phyloP scores from a whole-genome alignment of 2,113 vertebrate species.

The Noturus placidus region DNA sequence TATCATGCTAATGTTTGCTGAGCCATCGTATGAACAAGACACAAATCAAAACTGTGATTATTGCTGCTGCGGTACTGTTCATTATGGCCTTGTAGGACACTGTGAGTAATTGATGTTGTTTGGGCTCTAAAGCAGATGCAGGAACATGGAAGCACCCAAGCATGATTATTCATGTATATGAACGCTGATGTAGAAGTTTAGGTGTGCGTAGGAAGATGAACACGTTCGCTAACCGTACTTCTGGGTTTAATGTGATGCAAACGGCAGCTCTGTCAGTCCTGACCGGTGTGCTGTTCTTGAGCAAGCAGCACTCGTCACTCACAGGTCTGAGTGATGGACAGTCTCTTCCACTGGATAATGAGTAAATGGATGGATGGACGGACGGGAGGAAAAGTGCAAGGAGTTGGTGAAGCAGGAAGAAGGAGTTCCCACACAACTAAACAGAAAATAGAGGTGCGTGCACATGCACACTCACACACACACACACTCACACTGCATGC shows the following conservation, averaged over 20 bases:
- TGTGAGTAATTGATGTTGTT: conserved; percentile 16
- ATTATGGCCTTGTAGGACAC: conserved; percentile 24
- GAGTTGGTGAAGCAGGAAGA: conserved; percentile 4
- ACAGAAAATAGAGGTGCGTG: not conserved
- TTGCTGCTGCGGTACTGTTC: conserved; percentile 9
- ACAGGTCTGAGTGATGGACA: conserved; percentile 18
- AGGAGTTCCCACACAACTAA: not conserved
- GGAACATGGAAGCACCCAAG: not conserved
- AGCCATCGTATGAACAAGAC: conserved; percentile 52
- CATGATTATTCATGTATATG: conserved; percentile 32
- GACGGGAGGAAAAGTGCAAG: conserved; percentile 2
- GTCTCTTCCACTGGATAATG: conserved; percentile 6
- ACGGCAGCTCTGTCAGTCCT: not conserved
- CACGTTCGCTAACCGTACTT: not conserved
- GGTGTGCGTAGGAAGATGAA: not conserved
- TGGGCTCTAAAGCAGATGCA: not conserved
- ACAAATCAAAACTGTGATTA: conserved; percentile 46
- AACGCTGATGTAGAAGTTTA: conserved; percentile 3
- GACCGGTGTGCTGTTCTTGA: conserved; percentile 9
- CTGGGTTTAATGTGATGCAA: conserved; percentile 6
- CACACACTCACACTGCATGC: conserved; percentile 4
- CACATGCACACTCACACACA: conserved; percentile 8
- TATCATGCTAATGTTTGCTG: conserved; percentile 59
- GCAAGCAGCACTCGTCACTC: conserved; percentile 36
- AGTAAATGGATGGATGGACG: conserved; percentile 24